Evolutionary conservation across 2,888 invertebrate genomes (phyloP), one percentile per base, ranked within the genome.

Genomic region (Piscicola geometra): DNA sequence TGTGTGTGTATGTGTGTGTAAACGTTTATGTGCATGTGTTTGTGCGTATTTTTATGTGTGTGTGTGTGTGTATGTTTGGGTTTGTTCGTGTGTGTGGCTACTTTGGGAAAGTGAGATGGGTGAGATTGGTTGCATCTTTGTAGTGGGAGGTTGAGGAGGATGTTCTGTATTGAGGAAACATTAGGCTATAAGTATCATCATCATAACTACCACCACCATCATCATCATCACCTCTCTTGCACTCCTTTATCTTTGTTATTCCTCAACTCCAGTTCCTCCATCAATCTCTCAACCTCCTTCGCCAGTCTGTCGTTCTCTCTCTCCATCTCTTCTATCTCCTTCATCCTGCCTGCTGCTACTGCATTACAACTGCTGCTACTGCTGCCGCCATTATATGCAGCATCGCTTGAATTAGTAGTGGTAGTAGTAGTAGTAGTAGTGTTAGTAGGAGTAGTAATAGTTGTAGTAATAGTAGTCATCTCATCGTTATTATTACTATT

Each of bases 261-360:
- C 36, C 1, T 21, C 12, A 74, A 75, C 75, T 82, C 79, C 47
- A 82, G 75, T 56, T 80, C 80, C 21, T 79, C 76, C 32, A 82
- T 36, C 47, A 75, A 41, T 41, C 33, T 12, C 12, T 75, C 41
- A 2, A 78, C 64, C 36, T 80, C 78, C 0, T 81, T 75, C 75
- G 82, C 80, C 77, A 81, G 80, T 36, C 79, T 80, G 0, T 79
- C 76, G 3, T 83, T 76, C 67, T 82, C 66, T n/a, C 66, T 30
- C 74, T 78, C 79, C 50, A 79, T 73, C 36, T 41, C 74, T 36
- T 35, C 36, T 30, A 71, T 18, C 18, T n/a, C n/a, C n/a, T n/a
- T 36, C 28, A 21, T 30, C 25, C 50, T 35, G 70, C 64, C 76
- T 76, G 75, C 74, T 76, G 75, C 36, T 67, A 25, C n/a, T 71